Conservation (phyloP, 2,797 vertebrate genomes). For the Pitangus sulphuratus region DNA sequence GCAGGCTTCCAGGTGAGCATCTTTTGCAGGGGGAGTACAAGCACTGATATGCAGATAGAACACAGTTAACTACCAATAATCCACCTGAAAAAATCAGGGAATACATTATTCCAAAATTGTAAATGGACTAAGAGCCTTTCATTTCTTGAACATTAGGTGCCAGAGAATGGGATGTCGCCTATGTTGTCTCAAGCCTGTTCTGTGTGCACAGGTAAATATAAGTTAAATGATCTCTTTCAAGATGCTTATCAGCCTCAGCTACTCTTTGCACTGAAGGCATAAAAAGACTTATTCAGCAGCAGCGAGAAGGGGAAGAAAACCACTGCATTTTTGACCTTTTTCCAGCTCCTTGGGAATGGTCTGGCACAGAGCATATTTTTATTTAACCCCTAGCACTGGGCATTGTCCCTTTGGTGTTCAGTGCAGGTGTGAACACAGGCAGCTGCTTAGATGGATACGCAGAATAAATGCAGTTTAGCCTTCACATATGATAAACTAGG, state of each 20-base stretch:
- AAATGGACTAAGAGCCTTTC: neutral
- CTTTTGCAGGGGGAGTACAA: neutral
- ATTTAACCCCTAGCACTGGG: neutral
- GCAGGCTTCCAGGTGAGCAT: neutral
- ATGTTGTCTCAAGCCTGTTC: neutral
- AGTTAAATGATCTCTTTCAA: neutral
- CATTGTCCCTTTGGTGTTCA: neutral
- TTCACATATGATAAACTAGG: neutral
- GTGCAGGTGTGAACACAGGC: neutral
- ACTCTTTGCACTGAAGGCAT: neutral
- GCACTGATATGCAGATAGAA: slow-evolving; percentile 28
- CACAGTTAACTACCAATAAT: slow-evolving; percentile 16
- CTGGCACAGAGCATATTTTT: neutral
- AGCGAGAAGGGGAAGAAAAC: neutral
- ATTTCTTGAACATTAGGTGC: neutral
- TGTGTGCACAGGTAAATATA: neutral
- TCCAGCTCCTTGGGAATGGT: neutral
- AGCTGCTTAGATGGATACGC: neutral
- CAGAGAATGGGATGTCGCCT: neutral
- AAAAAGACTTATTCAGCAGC: neutral
- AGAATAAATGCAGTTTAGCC: neutral
- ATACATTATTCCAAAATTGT: neutral
- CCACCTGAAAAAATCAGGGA: neutral
- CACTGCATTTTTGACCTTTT: neutral
- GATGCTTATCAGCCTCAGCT: neutral